Conservation (phyloP, 2,113 vertebrate genomes). For the Typhlomys cinereus region DNA sequence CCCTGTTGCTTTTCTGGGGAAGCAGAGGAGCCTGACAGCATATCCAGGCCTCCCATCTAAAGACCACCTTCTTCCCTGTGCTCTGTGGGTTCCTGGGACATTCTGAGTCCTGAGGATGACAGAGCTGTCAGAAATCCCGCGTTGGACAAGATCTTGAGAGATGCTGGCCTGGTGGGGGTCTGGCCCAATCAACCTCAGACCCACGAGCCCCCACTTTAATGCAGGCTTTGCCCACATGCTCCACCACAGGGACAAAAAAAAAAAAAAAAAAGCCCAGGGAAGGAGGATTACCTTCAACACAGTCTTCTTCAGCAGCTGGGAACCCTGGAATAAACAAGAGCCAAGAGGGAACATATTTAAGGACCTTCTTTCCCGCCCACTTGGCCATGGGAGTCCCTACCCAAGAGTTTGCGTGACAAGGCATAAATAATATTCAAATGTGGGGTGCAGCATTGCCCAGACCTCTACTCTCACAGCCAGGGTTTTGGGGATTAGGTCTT, state of each 20-base stretch:
- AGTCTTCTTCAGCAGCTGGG: background rate
- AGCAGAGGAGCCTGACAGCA: background rate
- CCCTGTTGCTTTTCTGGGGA: conserved; percentile 31
- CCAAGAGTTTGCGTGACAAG: conserved; percentile 56
- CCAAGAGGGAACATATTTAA: conserved; percentile 45
- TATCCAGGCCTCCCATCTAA: background rate
- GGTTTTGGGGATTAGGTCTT: conserved; percentile 47
- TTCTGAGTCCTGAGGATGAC: background rate
- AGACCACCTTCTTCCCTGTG: background rate
- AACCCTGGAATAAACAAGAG: conserved; percentile 25
- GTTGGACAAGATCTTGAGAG: background rate
- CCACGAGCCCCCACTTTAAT: background rate
- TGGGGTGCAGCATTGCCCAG: background rate
- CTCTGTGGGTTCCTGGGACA: background rate
- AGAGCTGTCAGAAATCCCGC: background rate
- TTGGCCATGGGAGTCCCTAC: background rate
- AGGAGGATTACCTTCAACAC: conserved; percentile 60
- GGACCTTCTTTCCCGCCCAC: background rate
- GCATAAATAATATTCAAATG: conserved; percentile 44
- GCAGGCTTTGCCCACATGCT: background rate
- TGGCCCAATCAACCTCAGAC: background rate
- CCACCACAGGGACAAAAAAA: background rate
- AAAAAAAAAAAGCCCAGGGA: rapidly evolving
- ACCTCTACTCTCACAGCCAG: background rate
- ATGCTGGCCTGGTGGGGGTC: background rate